Percentiles rank a stretch among this genome's conserved stretches.
Evolutionary conservation across 2,888 invertebrate species (phyloP).

Genomic region (Cerceris rybyensis): DNA sequence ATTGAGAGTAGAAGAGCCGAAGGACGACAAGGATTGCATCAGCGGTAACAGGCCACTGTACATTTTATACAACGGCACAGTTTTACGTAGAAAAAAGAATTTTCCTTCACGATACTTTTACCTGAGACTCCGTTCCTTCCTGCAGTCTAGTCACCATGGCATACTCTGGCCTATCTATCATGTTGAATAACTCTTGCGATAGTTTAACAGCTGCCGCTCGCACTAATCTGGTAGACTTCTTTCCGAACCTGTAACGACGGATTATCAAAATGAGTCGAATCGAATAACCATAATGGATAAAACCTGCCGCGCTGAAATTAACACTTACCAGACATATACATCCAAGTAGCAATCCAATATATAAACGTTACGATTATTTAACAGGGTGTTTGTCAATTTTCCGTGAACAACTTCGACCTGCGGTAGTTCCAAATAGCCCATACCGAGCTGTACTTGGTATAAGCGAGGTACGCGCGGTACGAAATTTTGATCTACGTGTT

Average conservation of each 20-base stretch:
- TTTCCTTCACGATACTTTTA: constrained; percentile 70
- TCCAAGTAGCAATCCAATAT: constrained; percentile 97
- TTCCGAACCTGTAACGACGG: constrained; percentile 90
- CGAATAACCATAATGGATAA: neutral
- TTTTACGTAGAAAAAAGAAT: neutral
- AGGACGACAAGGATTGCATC: too few species aligned
- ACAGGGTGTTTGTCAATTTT: constrained; percentile 89
- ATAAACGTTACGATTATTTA: constrained; percentile 96
- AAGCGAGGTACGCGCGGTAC: constrained; percentile 88
- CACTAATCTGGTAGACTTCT: constrained; percentile 97
- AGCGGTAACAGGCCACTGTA: neutral
- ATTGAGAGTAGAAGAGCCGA: neutral
- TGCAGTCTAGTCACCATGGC: constrained; percentile 94
- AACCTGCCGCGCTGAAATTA: neutral
- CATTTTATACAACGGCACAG: neutral
- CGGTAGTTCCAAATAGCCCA: constrained; percentile 99
- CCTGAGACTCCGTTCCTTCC: constrained; percentile 95
- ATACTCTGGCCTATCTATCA: constrained; percentile 94
- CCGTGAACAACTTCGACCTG: constrained; percentile 92
- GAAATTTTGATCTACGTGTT: constrained; percentile 88
- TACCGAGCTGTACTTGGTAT: constrained; percentile 97
- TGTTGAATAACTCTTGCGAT: constrained; percentile 97
- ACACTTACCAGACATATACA: constrained; percentile 94
- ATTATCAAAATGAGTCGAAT: neutral
- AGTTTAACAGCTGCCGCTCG: constrained; percentile 97